A percentile compares a stretch with the other conserved stretches of the same genome.
Conservation (phyloP, 1,140 invertebrate species). For the Lordiphosa clarofinis region DNA sequence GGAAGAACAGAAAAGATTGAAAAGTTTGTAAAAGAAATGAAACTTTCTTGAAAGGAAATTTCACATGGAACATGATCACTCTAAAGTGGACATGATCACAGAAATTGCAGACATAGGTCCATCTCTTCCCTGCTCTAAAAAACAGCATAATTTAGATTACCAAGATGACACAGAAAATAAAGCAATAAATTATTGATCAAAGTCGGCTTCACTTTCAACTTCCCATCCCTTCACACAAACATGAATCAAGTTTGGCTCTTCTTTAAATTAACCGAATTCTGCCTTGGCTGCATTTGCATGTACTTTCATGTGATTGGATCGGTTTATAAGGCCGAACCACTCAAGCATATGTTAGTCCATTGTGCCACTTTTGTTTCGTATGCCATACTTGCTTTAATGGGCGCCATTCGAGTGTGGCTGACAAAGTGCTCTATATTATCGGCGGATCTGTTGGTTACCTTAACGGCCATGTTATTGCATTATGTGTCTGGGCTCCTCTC, state of each 20-base stretch:
- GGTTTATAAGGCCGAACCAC: not conserved
- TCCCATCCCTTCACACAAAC: not conserved
- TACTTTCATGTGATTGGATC: slow-evolving; percentile 14
- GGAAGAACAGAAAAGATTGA: too few relatives aligned
- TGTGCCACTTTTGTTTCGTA: slow-evolving; percentile 26
- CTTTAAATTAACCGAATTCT: slow-evolving; percentile 28
- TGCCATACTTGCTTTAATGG: slow-evolving; percentile 11
- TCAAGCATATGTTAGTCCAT: slow-evolving; percentile 20
- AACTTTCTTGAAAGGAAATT: too few relatives aligned
- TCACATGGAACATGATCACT: too few relatives aligned
- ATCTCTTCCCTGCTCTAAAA: too few relatives aligned
- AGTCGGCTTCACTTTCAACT: not conserved
- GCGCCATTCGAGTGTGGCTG: slow-evolving; percentile 9
- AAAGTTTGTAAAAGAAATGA: too few relatives aligned
- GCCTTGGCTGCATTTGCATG: slow-evolving; percentile 28
- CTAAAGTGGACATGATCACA: too few relatives aligned
- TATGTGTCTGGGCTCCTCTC: slow-evolving; percentile 20
- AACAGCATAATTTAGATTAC: too few relatives aligned
- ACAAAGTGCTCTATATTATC: slow-evolving; percentile 12
- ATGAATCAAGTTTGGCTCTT: slow-evolving; percentile 47
- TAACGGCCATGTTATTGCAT: slow-evolving; percentile 8
- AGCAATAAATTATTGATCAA: too few relatives aligned
- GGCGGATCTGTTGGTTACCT: slow-evolving; percentile 15
- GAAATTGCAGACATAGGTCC: too few relatives aligned
- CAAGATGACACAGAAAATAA: too few relatives aligned